Evolutionary conservation across 1,140 invertebrate genomes (phyloP), one percentile per base, ranked within the genome.

Genomic region (Cotesia chilonis): DNA sequence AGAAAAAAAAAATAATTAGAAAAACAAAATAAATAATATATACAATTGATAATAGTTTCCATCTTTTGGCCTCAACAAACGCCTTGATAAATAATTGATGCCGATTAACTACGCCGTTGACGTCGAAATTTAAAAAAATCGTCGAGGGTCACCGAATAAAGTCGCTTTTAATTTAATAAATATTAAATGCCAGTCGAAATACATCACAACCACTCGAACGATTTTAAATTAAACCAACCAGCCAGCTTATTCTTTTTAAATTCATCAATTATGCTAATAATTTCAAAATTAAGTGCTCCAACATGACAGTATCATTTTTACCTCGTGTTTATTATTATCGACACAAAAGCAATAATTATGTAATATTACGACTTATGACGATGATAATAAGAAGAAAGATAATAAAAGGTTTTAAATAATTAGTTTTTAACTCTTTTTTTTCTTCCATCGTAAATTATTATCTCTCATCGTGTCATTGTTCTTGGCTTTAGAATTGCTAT

Each of bases 41-140:
- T 66, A 66, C 64, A 66, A 66, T 66, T 66, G 10, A 66, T 66
- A 51, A 66, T 66, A 51, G 47, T 47, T 35, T 66, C 64, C 64
- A 66, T 64, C 36, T 64, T 7, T 9, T 41, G 12, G 61, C n/a
- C 14, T 28, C 14, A 36, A 14, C 14, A 14, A 14, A 64, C 36
- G 38, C 10, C n/a, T 41, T 64, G 38, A 64, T 64, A 64, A 64
- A 64, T 64, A 64, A 64, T 64, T 64, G 37, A 64, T 64, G 61
- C 10, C 37, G 36, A 12, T 38, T 38, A n/a, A 37, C 36, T 38
- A 38, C 7, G 14, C 4, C 36, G 7, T 10, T 35, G 60, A 61
- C 54, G 41, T 47, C 41, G 10, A 47, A 47, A 47, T 57, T 20
- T 12, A 20, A 6, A 20, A 57, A 20, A 28, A 10, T 9, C 1